A percentile compares a stretch with the other conserved stretches of the same genome.
Evolutionary conservation across 2,888 invertebrate genomes (phyloP).

Genomic region (Norana najaformis): DNA sequence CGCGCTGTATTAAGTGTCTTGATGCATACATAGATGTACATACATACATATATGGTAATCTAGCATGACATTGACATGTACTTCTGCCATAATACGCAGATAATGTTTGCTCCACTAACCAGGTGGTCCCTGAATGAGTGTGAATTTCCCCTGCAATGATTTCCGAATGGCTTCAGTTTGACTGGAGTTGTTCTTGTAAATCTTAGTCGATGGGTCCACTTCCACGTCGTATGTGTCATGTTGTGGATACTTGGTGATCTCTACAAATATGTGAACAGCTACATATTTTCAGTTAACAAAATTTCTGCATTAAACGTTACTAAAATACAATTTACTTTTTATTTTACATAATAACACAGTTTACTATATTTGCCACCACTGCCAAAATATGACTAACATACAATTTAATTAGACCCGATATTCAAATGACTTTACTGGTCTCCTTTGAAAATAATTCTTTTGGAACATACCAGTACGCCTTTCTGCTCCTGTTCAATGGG

Average conservation of each 20-base stretch:
- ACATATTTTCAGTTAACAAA: neutral
- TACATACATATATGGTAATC: neutral
- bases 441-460: too few relatives aligned
- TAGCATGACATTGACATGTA: neutral
- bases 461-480: too few relatives aligned
- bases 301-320: neutral
- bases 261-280: neutral
- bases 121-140: slow-evolving; percentile 54
- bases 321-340: neutral
- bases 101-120: slow-evolving; percentile 9
- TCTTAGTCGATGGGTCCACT: neutral
- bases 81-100: neutral
- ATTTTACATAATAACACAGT: too few relatives aligned
- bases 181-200: slow-evolving; percentile 42
- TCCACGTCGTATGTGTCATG: slow-evolving; percentile 26
- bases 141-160: slow-evolving; percentile 50
- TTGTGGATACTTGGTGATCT: neutral
- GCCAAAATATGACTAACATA: too few relatives aligned
- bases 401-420: too few relatives aligned
- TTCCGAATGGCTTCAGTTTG: slow-evolving; percentile 49
- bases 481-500: too few relatives aligned
- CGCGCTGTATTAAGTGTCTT: too few relatives aligned
- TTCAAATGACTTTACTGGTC: too few relatives aligned
- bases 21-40: too few relatives aligned
- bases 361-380: too few relatives aligned